Evolutionary conservation across 2,888 invertebrate genomes (phyloP).

Genomic region (Cephalotes varians): DNA sequence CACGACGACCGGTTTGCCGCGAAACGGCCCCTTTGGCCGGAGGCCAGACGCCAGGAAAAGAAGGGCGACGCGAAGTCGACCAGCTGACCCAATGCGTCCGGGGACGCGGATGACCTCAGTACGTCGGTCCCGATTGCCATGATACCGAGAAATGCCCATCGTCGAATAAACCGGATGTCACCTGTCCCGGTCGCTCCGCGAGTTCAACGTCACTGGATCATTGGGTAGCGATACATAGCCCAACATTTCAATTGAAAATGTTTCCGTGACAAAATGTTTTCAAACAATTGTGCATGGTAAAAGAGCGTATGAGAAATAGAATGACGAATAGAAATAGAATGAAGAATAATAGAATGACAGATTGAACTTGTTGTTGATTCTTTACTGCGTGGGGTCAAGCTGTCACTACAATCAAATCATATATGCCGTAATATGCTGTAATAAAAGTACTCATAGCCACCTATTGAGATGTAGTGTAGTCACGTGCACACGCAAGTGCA

Average conservation of each 20-base stretch:
- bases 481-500: slow-evolving; percentile 42
- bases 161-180: slow-evolving; percentile 69
- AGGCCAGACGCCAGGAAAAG: slow-evolving; percentile 67
- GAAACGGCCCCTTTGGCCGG: slow-evolving; percentile 57
- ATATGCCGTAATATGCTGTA: background rate
- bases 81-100: slow-evolving; percentile 74
- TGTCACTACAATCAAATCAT: background rate
- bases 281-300: background rate
- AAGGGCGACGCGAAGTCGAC: slow-evolving; percentile 71
- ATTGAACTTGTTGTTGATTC: background rate
- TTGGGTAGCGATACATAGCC: background rate
- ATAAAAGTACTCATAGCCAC: background rate
- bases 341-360: background rate
- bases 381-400: background rate
- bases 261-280: background rate
- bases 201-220: slow-evolving; percentile 18
- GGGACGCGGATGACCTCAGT: slow-evolving; percentile 70
- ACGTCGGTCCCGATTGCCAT: slow-evolving; percentile 49
- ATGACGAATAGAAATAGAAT: no score
- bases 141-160: slow-evolving; percentile 63
- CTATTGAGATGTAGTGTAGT: slow-evolving; percentile 3
- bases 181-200: slow-evolving; percentile 30
- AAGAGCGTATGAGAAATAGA: background rate
- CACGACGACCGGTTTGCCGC: slow-evolving; percentile 14
- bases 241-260: background rate